A percentile compares a stretch with the other conserved stretches of the same genome.
Conservation (phyloP, 1,140 invertebrate genomes). For the Drosophila tristis region DNA sequence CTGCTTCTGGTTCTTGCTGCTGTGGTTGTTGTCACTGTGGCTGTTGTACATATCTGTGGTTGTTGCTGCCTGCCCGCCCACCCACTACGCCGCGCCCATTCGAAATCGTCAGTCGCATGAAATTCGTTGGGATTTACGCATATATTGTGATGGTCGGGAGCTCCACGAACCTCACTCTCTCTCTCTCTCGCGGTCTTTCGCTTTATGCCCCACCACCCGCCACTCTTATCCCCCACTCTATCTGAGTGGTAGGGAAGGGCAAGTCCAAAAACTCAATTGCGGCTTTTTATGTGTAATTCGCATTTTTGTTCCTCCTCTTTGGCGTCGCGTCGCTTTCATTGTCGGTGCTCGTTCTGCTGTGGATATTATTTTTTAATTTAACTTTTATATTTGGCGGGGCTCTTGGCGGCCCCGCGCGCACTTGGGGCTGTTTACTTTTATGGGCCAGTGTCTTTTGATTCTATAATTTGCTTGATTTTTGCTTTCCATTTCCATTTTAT, state of each 20-base stretch:
- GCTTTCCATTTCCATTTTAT: constrained; percentile 53
- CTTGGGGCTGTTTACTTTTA: constrained; percentile 64
- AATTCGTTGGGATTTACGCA: constrained; percentile 78
- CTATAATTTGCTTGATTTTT: constrained; percentile 64
- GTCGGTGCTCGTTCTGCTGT: constrained; percentile 42
- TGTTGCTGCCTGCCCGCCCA: constrained; percentile 1
- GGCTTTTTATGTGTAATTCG: constrained; percentile 81
- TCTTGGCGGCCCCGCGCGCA: constrained; percentile 30
- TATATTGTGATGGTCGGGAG: constrained; percentile 51
- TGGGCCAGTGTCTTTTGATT: constrained; percentile 63
- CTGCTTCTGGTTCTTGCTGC: not conserved
- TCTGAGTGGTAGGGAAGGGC: constrained; percentile 4
- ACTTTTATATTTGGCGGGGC: constrained; percentile 68
- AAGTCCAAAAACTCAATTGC: constrained; percentile 77
- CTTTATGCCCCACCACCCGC: not conserved
- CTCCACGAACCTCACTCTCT: constrained; percentile 17
- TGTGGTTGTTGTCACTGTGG: constrained; percentile 9
- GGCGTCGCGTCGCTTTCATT: constrained; percentile 37
- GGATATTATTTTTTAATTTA: constrained; percentile 82
- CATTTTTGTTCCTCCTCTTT: constrained; percentile 50
- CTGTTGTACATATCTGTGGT: constrained; percentile 6
- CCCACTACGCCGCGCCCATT: constrained; percentile 52
- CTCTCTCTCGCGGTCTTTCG: not conserved
- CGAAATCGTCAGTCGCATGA: constrained; percentile 49
- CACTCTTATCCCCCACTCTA: no score